phyloP scores from a whole-genome alignment of 2,888 invertebrate genomes.

The Malacosoma neustria region DNA sequence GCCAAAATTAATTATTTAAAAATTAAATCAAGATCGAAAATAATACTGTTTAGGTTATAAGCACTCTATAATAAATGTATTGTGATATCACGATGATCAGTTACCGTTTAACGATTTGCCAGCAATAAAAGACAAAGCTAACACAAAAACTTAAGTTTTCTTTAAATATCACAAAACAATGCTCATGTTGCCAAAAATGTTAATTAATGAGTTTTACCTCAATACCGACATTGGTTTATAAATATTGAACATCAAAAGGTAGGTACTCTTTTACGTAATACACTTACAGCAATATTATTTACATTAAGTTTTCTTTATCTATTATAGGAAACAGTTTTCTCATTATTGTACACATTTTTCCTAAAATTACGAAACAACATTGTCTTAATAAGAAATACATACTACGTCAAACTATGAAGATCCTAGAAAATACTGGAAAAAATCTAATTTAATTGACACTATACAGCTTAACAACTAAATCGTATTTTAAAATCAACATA shows the following conservation, averaged over 20 bases:
- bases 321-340: slow-evolving; percentile 72
- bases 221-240: slow-evolving; percentile 28
- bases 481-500: slow-evolving; percentile 65
- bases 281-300: slow-evolving; percentile 54
- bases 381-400: slow-evolving; percentile 45
- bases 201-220: no score
- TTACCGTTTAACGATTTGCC: no score
- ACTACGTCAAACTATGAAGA: slow-evolving; percentile 62
- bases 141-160: no score
- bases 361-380: slow-evolving; percentile 62
- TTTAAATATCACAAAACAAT: no score
- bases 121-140: no score
- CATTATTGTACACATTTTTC: slow-evolving; percentile 59
- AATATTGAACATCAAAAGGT: slow-evolving; percentile 69
- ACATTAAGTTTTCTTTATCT: slow-evolving; percentile 52
- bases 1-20: no score
- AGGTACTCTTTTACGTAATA: slow-evolving; percentile 66
- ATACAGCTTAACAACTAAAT: slow-evolving; percentile 69
- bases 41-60: no score
- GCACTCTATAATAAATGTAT: no score
- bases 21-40: no score
- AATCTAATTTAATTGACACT: slow-evolving; percentile 68
- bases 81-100: no score
- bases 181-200: no score
- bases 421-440: slow-evolving; percentile 68